Base-by-base conservation (phyloP, 1,140 invertebrate genomes). In the Matsumurasca onukii region DNA sequence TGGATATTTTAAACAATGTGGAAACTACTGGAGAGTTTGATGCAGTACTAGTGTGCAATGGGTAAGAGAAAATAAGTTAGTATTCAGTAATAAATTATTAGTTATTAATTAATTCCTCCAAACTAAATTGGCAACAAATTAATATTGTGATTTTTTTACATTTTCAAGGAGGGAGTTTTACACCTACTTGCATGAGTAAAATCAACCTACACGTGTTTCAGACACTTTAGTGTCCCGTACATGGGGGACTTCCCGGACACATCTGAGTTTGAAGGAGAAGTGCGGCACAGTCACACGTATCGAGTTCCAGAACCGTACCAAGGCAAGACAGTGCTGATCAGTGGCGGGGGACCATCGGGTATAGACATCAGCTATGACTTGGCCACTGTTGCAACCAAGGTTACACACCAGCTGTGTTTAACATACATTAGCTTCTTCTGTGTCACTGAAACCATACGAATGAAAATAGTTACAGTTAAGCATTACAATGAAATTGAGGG, bases 281-380 rank as follows among this genome's bases (percentile, higher is more conserved):
- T 86, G 69, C 75, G 92, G 65, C 95, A 98, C 80, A 95, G 93
- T 76, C 93, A 95, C 77, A 88, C 94, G 77, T 98, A 95, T 78
- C 81, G 94, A 71, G 80, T 83, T 2, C 88, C 91, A 0, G 85
- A 89, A 20, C 73, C 80, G 5, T 96, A 91, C 77, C 73, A 76
- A 34, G 85, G 80, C 68, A 85, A 91, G 74, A 82, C 74, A 2
- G 91, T 97, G 0, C 78, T 92, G 0, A 87, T 96, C 22, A 78
- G 97, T 34, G 95, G 95, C 9, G 92, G 90, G 48, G 93, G 92
- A 20, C 89, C 93, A 13, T 96, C 93, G 15, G 94, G 93, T 73
- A 79, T 79, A 24, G 89, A 91, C 71, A 86, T 91, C 45, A 79
- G 84, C 24, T 62, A 87, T 0, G 88, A 90, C 76, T 76, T 91